Evolutionary conservation across 2,888 invertebrate species (phyloP), one percentile per base, ranked within the genome.

Genomic region (Augiades crinisus): DNA sequence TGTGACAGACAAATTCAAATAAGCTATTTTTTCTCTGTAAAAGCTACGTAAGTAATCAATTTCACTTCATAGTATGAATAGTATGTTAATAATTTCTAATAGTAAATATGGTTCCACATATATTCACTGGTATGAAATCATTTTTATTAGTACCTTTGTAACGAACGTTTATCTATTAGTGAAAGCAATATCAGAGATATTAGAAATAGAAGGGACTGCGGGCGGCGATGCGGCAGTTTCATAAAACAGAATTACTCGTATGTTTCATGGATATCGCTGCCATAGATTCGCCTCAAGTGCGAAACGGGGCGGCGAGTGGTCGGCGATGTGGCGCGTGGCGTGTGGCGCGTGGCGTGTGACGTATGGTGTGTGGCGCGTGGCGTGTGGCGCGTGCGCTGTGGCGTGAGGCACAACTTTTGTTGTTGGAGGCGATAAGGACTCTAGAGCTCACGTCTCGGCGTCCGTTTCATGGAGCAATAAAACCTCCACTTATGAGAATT

Each of bases 401-500:
- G 33, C 14, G 33, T 13, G 14, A 14, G 33, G 33, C 7, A 30
- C 12, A 12, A 30, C 30, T 30, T 30, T 30, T 12, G 12, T 30
- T 30, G 41, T 17, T 17, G 16, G 10, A 16, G 36, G 36, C 36
- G 36, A 36, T 36, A 36, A 36, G 36, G 36, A 36, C 44, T 8
- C 19, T n/a, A n/a, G 10, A 24, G 55, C 44, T 47, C 52, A 45
- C 53, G 41, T 41, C 36, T 46, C 45, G 30, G 30, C 36, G 36
- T 38, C 24, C 53, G 47, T 53, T 55, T 46, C 55, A 53, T 41
- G 36, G 53, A 34, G 45, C 55, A 55, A 53, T 55, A 53, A 55
- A 55, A 53, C 53, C 46, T 55, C 47, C 27, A 36, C 44, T 55
- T 53, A 53, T 49, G 34, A 49, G 45, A 49, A 53, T 53, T 55